Conservation (phyloP, 2,113 vertebrate genomes). For the Pholis gunnellus region DNA sequence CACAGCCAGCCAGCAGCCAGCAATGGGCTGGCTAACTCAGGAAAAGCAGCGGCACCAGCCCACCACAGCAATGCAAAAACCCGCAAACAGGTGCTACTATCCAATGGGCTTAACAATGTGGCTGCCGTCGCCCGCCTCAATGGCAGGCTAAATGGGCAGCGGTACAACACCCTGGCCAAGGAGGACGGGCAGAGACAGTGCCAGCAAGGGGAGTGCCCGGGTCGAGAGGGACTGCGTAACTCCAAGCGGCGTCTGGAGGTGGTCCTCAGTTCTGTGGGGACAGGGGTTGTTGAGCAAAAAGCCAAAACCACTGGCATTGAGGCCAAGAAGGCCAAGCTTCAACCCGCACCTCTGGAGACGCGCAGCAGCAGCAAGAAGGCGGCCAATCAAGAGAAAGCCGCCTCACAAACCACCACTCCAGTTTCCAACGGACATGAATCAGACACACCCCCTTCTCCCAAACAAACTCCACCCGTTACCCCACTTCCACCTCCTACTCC, state of each 20-base stretch:
- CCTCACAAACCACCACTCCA: conserved; percentile 77
- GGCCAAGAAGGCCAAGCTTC: conserved; percentile 81
- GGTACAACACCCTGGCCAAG: conserved; percentile 88
- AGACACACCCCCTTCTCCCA: conserved; percentile 72
- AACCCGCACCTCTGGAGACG: conserved; percentile 84
- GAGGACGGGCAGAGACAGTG: conserved; percentile 86
- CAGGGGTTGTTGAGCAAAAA: conserved; percentile 58
- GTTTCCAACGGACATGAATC: conserved; percentile 89
- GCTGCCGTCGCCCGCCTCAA: conserved; percentile 86
- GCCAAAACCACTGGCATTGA: conserved; percentile 63
- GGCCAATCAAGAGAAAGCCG: conserved; percentile 68
- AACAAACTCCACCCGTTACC: conserved; percentile 62
- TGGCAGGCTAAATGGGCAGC: conserved; percentile 93
- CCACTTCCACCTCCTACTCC: conserved; percentile 51
- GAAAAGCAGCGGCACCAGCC: conserved; percentile 88
- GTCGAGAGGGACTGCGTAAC: conserved; percentile 95
- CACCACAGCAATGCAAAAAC: conserved; percentile 99
- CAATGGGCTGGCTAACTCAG: conserved; percentile 97
- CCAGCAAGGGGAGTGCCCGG: conserved; percentile 86
- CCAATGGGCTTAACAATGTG: conserved; percentile 80
- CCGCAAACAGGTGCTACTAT: conserved; percentile 99
- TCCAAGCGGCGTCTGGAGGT: conserved; percentile 95
- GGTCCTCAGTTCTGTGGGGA: conserved; percentile 77
- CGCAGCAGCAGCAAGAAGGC: conserved; percentile 90
- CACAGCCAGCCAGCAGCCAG: conserved; percentile 84